phyloP scores from a whole-genome alignment of 2,113 vertebrate species.

The Myodes glareolus region DNA sequence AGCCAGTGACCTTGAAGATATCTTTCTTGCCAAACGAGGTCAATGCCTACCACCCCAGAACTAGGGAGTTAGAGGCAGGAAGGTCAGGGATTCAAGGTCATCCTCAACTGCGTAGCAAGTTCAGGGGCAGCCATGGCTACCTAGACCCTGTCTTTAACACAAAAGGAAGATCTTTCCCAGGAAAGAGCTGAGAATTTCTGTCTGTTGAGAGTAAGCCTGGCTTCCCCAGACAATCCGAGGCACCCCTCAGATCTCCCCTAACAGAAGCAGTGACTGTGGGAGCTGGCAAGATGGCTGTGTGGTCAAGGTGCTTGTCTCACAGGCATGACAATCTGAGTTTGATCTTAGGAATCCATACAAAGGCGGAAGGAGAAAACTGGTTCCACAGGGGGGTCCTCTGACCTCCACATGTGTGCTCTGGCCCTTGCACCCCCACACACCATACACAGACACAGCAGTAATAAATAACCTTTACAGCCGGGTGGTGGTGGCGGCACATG shows the following conservation, averaged over 20 bases:
- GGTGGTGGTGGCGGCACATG: accelerated
- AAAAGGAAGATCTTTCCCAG: background rate
- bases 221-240: background rate
- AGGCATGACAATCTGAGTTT: background rate
- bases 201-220: background rate
- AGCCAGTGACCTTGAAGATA: background rate
- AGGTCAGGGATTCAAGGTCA: background rate
- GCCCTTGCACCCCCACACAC: background rate
- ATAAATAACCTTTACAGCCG: background rate
- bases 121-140: background rate
- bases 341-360: background rate
- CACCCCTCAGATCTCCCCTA: background rate
- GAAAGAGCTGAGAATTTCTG: background rate
- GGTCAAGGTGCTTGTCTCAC: background rate
- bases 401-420: background rate
- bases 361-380: background rate
- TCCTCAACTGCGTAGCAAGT: background rate
- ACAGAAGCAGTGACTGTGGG: background rate
- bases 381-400: background rate
- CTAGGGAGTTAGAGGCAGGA: background rate
- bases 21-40: background rate
- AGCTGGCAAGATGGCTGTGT: background rate
- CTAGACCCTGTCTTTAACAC: background rate
- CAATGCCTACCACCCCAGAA: background rate
- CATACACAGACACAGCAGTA: background rate